Base-by-base conservation (phyloP, 2,113 vertebrate genomes). In the Pachyramphus minor region DNA sequence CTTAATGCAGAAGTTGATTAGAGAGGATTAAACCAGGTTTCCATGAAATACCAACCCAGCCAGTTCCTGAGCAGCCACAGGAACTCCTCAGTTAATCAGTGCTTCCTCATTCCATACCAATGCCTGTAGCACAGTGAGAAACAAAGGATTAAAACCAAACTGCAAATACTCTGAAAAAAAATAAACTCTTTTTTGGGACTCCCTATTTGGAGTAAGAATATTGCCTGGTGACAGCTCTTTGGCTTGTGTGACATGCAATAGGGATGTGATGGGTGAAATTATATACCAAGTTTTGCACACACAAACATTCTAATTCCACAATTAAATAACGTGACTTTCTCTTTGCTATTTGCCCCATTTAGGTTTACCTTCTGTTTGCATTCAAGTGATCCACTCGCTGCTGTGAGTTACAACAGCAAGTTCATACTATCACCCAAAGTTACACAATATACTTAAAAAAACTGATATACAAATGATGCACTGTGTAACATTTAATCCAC, bases 171-270 rank as follows among this genome's bases (percentile, higher is more conserved):
- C 31, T 10, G 37, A 88, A 28, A 12, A 60, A 78, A 60, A 78
- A 31, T 0, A 2, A 89, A 33, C 1, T 2, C 3, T 17, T 37
- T 19, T 30, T 14, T 28, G 2, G 12, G 84, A 62, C 11, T 44
- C 28, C 31, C 3, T 44, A 0, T 56, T 56, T 58, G 24, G 42
- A 42, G 20, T 16, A 30, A 74, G 37, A 67, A 37, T 12, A 77
- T 7, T 49, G 18, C 42, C 23, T 30, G 28, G 18, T 52, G 12
- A 21, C 30, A n/a, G 21, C 33, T 58, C 28, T 47, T 74, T 25
- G 42, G 20, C 3, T 66, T 8, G 3, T 3, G 14, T 18, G 33
- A 53, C 33, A 35, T 28, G 24, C 12, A 19, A 15, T 30, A 44
- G 13, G 28, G 63, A 55, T 45, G 60, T 2, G 30, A 59, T 3